Percentiles rank a stretch among this genome's conserved stretches.
phyloP scores from a whole-genome alignment of 2,888 invertebrate species.

The Phyllotreta striolata region DNA sequence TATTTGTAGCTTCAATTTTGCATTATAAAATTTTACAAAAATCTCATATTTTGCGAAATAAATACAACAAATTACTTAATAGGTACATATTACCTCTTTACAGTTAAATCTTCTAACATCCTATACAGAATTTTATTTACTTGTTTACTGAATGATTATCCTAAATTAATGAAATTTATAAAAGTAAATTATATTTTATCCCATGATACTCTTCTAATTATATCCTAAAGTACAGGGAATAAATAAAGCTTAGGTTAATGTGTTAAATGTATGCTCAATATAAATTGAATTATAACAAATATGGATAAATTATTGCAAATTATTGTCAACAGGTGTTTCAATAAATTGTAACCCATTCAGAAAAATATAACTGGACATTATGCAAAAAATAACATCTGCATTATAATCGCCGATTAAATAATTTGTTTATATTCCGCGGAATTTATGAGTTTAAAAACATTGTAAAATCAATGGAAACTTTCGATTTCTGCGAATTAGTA shows the following conservation, averaged over 20 bases:
- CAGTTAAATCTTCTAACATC: too few relatives aligned
- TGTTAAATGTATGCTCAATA: conserved; percentile 1
- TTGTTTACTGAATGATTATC: too few relatives aligned
- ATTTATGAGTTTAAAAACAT: conserved; percentile 25
- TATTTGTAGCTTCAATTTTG: too few relatives aligned
- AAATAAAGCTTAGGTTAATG: neutral
- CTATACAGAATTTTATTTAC: too few relatives aligned
- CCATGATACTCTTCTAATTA: too few relatives aligned
- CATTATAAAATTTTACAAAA: too few relatives aligned
- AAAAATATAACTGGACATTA: conserved; percentile 17
- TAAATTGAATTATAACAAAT: neutral
- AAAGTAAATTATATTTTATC: too few relatives aligned
- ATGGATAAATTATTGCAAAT: neutral
- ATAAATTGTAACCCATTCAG: conserved; percentile 22
- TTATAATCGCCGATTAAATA: conserved; percentile 17
- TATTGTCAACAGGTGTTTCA: conserved; percentile 23
- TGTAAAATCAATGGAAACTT: conserved; percentile 36
- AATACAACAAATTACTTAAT: too few relatives aligned
- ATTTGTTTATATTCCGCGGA: conserved; percentile 22
- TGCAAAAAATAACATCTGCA: conserved; percentile 9
- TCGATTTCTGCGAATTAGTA: conserved; percentile 34
- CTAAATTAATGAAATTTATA: too few relatives aligned
- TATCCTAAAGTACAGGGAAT: too few relatives aligned
- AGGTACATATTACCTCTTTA: too few relatives aligned
- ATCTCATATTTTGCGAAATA: too few relatives aligned